Base-by-base conservation (phyloP, 2,888 invertebrate genomes). In the Macropis europaea region DNA sequence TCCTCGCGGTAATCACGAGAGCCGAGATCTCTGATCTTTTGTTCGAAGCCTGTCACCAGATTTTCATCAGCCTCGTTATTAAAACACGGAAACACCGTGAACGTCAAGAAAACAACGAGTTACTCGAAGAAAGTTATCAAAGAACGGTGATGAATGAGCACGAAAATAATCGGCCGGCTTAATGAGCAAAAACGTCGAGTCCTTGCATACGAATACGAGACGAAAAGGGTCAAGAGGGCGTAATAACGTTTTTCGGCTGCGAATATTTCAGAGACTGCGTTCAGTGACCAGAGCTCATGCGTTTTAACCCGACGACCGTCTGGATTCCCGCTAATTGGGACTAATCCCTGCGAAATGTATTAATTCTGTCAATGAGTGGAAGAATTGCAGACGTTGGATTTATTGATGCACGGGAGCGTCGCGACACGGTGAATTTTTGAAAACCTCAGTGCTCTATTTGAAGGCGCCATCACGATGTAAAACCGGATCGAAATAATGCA, bases 101-200 rank as follows among this genome's bases (percentile, higher is more conserved):
- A 22, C 30, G 42, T 7, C 17, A 5, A n/a, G 28, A 26, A 26
- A 61, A 52, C 24, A 24, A 17, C 9, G 5, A 19, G 34, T 38
- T 52, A n/a, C 15, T 26, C 1, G 26, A 61, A 52, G 43, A 22
- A 63, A 30, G 47, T 47, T 54, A 17, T 47, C 38, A 62, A 53
- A 53, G 19, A 9, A 19, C 45, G 13, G 7, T 34, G 15, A 22
- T 7, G 38, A 30, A 63, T 30, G 7, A 15, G 22, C 26, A 28
- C 26, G 26, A 62, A 53, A 30, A 13, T 22, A 28, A n/a, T 7
- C 4, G n/a, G 13, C 9, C 13, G 11, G 17, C n/a, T 36, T 62
- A 47, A 53, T 19, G 45, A 63, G 47, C 45, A n/a, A 13, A 38
- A 36, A 9, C 9, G 15, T 30, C 11, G 4, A 26, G 13, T n/a